Percentiles rank a stretch among this genome's conserved stretches.
Conservation (phyloP, 2,113 vertebrate species). For the Nannobrachium achirus region DNA sequence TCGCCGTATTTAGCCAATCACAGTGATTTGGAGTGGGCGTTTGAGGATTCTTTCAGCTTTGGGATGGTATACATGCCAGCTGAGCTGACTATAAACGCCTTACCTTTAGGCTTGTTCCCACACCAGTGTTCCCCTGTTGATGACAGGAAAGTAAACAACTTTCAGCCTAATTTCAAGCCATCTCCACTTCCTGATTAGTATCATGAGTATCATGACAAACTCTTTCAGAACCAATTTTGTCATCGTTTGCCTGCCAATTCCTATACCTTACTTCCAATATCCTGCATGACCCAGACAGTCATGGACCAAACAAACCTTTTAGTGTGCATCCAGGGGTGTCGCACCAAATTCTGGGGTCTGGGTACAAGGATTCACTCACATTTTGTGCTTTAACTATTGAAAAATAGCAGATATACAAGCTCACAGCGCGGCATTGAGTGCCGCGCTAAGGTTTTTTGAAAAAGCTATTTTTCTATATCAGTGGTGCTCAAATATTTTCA, state of each 20-base stretch:
- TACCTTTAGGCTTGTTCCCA: background rate
- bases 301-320: background rate
- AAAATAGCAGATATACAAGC: too few species aligned
- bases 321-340: too few species aligned
- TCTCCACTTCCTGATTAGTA: background rate
- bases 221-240: constrained; percentile 22
- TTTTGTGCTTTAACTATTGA: too few species aligned
- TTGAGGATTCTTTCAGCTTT: background rate
- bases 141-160: background rate
- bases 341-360: too few species aligned
- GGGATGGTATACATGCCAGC: background rate
- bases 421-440: too few species aligned
- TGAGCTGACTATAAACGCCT: background rate
- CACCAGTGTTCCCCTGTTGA: background rate
- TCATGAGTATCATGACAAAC: constrained; percentile 1
- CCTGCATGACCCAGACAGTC: background rate
- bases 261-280: background rate
- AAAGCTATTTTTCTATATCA: too few species aligned
- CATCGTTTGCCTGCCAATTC: too few species aligned
- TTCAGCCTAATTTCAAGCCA: background rate
- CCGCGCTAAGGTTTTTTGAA: too few species aligned
- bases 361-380: too few species aligned
- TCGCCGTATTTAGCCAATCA: too few species aligned
- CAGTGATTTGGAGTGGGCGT: too few species aligned
- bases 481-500: too few species aligned